These are phyloP conservation scores for Furnarius figulus DNA, from an alignment of 2,113 vertebrate genomes.

Conservation along the genomic window DNA sequence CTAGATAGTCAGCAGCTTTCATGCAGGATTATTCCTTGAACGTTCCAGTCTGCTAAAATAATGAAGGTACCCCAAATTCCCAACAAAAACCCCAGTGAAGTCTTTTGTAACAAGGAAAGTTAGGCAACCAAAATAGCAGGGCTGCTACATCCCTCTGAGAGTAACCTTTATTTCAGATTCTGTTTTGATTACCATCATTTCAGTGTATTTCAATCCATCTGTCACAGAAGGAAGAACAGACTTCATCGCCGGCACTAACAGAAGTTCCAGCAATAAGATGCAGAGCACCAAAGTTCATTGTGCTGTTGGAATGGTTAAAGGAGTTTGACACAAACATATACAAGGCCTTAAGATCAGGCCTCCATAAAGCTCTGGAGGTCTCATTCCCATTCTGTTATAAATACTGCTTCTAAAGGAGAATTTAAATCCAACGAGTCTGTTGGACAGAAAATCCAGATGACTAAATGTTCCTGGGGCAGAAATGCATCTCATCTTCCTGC, in stretches of 20 bases:
- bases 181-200: background rate
- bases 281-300: background rate
- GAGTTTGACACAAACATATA: background rate
- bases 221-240: background rate
- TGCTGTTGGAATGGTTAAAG: background rate
- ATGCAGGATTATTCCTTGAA: background rate
- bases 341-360: background rate
- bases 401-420: background rate
- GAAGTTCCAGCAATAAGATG: background rate
- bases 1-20: background rate
- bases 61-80: background rate
- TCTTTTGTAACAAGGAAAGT: background rate
- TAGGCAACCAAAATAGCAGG: background rate
- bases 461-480: background rate
- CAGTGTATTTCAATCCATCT: background rate
- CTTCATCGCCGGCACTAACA: background rate
- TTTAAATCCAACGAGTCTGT: background rate
- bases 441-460: background rate
- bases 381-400: background rate
- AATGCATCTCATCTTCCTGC: background rate
- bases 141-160: background rate
- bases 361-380: background rate
- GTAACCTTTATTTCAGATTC: background rate
- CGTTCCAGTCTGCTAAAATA: background rate
- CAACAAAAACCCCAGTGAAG: background rate